A percentile compares a stretch with the other conserved stretches of the same genome.
Evolutionary conservation across 2,888 invertebrate genomes (phyloP).

Genomic region (Orthosia incerta): DNA sequence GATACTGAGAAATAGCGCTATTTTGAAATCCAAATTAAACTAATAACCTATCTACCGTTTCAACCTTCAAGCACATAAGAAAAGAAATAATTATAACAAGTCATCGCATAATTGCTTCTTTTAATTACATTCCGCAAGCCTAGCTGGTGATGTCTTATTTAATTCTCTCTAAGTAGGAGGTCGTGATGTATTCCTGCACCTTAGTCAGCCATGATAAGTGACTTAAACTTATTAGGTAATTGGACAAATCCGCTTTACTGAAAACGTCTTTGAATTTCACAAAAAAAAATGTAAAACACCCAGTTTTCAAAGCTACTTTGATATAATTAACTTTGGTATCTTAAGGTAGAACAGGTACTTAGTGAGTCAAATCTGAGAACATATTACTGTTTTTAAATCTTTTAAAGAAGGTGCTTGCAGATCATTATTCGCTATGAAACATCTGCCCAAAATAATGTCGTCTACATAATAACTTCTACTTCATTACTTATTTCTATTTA

Average conservation of each 20-base stretch:
- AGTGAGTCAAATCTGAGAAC: not conserved
- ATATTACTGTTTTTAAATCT: not conserved
- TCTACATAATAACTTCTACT: no score
- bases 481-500: slow-evolving; percentile 1
- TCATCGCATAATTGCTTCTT: slow-evolving; percentile 3
- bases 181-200: slow-evolving; percentile 30
- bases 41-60: not conserved
- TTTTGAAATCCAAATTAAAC: not conserved
- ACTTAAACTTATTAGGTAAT: slow-evolving; percentile 39
- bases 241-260: slow-evolving; percentile 31
- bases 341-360: not conserved
- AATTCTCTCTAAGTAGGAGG: slow-evolving; percentile 22
- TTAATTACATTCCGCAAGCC: slow-evolving; percentile 33
- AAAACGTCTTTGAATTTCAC: slow-evolving; percentile 4
- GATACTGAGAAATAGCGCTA: no score
- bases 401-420: not conserved
- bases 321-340: slow-evolving; percentile 1
- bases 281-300: not conserved
- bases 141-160: slow-evolving; percentile 29
- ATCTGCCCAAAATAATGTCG: not conserved
- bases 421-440: not conserved
- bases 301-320: slow-evolving; percentile 12
- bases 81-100: slow-evolving; percentile 3
- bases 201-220: slow-evolving; percentile 38
- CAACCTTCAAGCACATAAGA: not conserved